Conservation (phyloP, 92 coral and sea anemone genomes). For the Plumapathes pennacea region DNA sequence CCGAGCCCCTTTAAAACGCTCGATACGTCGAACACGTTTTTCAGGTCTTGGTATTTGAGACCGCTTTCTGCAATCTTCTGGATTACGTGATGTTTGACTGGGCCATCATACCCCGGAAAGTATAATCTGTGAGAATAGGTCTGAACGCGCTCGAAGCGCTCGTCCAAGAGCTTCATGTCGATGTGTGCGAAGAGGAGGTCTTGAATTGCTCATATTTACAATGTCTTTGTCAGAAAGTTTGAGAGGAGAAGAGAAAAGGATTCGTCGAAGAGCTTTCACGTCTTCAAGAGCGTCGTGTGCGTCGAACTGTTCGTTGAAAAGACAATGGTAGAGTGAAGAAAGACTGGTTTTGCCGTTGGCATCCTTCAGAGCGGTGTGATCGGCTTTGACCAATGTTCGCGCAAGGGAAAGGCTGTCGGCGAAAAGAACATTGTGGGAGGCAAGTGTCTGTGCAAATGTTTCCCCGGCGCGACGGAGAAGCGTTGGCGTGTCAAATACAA, state of each 20-base stretch:
- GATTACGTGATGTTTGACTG: conserved; percentile 9
- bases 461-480: conserved; percentile 17
- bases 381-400: conserved; percentile 18
- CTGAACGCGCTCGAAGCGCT: conserved; percentile 33
- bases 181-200: conserved; percentile 25
- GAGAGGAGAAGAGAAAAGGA: conserved; percentile 32
- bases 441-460: conserved; percentile 6
- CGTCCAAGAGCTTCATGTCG: conserved; percentile 32
- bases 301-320: conserved; percentile 28
- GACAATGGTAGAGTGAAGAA: conserved; percentile 1
- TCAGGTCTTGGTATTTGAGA: conserved; percentile 4
- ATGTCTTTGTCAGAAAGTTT: conserved; percentile 26
- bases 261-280: conserved; percentile 32
- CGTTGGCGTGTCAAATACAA: conserved; percentile 27
- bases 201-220: conserved; percentile 20
- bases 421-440: conserved; percentile 16
- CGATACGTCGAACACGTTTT: conserved; percentile 18
- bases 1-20: no score
- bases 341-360: conserved; percentile 9
- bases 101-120: conserved; percentile 5
- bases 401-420: conserved; percentile 37
- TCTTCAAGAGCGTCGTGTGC: conserved; percentile 58
- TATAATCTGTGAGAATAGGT: conserved; percentile 23
- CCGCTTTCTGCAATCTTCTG: conserved; percentile 7
- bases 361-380: conserved; percentile 2